phyloP scores from a whole-genome alignment of 2,797 vertebrate species.

The Calcarius lapponicus region DNA sequence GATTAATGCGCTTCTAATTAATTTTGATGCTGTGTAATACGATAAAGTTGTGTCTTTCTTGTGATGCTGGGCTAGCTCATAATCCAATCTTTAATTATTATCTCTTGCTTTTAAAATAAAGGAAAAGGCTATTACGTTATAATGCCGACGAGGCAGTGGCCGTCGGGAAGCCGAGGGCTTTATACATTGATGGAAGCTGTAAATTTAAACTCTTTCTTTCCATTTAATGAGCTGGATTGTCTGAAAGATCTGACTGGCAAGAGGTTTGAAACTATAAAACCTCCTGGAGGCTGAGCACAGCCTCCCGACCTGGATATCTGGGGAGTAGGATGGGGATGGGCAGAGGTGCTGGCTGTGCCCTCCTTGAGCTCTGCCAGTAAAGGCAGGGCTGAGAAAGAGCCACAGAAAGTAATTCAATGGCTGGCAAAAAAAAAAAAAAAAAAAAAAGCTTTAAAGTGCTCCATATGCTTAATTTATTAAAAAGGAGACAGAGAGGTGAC shows the following conservation, averaged over 20 bases:
- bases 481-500: constrained; percentile 58
- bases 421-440: neutral
- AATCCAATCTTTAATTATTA: constrained; percentile 57
- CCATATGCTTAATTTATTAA: constrained; percentile 60
- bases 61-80: constrained; percentile 16
- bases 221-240: constrained; percentile 61
- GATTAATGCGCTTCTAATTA: constrained; percentile 70
- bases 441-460: neutral
- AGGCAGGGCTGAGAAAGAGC: neutral
- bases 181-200: constrained; percentile 2
- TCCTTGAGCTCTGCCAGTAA: neutral
- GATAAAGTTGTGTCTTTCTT: constrained; percentile 46
- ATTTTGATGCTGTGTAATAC: constrained; percentile 48
- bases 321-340: neutral
- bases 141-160: neutral
- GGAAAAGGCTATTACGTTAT: neutral
- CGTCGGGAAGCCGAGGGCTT: neutral
- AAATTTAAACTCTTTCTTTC: constrained; percentile 27
- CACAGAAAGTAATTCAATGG: neutral
- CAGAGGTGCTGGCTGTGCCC: neutral
- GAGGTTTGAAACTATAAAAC: constrained; percentile 8
- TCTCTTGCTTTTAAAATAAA: neutral
- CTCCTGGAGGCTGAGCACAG: neutral
- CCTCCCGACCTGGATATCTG: neutral
- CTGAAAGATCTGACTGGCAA: constrained; percentile 23